Conservation (phyloP, 1,140 invertebrate species). For the Sitobion miscanthi region DNA sequence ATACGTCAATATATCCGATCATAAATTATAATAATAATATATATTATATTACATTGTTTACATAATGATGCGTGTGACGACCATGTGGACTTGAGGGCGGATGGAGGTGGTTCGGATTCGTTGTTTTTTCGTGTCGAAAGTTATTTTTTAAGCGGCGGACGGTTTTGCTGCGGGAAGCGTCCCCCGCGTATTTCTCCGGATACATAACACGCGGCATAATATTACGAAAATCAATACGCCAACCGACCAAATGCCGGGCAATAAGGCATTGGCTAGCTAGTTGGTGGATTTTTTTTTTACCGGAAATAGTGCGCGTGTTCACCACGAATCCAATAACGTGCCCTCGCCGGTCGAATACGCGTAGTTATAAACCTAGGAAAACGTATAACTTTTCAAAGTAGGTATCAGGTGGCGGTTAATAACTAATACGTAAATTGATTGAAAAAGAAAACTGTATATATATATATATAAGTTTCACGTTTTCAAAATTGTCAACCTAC, state of each 20-base stretch:
- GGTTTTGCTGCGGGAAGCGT: not conserved
- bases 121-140: not conserved
- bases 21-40: not conserved
- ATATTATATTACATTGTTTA: not conserved
- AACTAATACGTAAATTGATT: not conserved
- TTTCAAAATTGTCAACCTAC: not conserved
- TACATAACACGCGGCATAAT: not conserved
- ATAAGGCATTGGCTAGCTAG: not conserved
- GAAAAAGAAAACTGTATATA: not conserved
- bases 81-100: not conserved
- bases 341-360: not conserved
- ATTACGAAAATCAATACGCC: constrained; percentile 37
- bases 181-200: not conserved
- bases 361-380: not conserved
- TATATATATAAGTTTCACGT: not conserved
- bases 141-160: not conserved
- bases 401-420: not conserved
- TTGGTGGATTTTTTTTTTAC: not conserved
- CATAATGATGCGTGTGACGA: not conserved
- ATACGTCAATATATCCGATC: not conserved
- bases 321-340: not conserved
- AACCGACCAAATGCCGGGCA: not conserved
- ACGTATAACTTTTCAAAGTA: constrained; percentile 12
- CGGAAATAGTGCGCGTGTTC: constrained; percentile 24
- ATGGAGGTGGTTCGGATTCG: not conserved